Base-by-base conservation (phyloP, 2,113 vertebrate species). In the Protomyctophum bolini region DNA sequence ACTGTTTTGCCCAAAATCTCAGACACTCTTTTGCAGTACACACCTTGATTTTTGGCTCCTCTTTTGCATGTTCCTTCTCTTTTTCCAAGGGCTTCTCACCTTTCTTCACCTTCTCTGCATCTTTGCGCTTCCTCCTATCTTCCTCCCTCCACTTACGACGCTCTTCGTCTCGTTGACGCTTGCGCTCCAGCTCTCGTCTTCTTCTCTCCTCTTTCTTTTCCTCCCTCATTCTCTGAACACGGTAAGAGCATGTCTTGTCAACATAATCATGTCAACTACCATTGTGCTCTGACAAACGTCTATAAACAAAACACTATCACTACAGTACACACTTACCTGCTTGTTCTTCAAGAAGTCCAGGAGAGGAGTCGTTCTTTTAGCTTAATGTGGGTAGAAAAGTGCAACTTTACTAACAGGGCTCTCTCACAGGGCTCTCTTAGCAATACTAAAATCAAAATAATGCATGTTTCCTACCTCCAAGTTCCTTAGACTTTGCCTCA, bases 1-100 rank as follows among this genome's bases (percentile, higher is more conserved):
- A 8, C 0, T 14, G 5, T 41, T 41, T 9, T 50, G 1, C 6
- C 59, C 52, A 7, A 56, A 9, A 14, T 6, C 15, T 21, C 33
- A 41, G 33, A 41, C 33, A 41, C 3, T 41, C 33, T 46, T 8
- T 45, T 41, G 48, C 8, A 45, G 21, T 28, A 63, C 59, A 41
- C 52, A 97, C 98, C 95, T 99, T 99, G 87, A 99, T 98, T 94
- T 97, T 99, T 91, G 98, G 97, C 85, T 98, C 97, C 63, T 98
- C 96, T 90, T 97, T 99, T 80, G 91, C 84, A 81, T 94, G 95
- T 65, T 98, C 96, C 73, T 94, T 96, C 81, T 98, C 95, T 78
- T 95, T 96, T 45, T 97, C 96, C 70, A 89, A 89, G 45, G 91
- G 87, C 86, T 94, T 97, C 51, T 93, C 92, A 64, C 92, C 90